Base-by-base conservation (phyloP, 2,797 vertebrate genomes). In the Chrosomus eos region DNA sequence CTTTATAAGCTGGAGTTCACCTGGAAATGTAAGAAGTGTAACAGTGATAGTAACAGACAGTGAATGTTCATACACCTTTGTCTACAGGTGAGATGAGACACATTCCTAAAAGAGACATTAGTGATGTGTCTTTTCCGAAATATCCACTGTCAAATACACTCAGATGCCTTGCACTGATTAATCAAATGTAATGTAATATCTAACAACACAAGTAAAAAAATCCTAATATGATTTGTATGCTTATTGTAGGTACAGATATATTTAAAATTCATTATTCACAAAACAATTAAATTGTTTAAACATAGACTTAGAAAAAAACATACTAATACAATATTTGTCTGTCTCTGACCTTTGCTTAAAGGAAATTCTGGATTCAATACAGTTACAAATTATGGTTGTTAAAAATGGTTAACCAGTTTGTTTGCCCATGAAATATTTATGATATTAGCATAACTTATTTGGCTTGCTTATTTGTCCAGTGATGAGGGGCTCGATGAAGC, bases 1-100 rank as follows among this genome's bases (percentile, higher is more conserved):
- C 40, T 64, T 82, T 48, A 62, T 73, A 62, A 62, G 70, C 68
- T 82, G 28, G 64, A 64, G 40, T 82, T 82, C 71, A 74, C 71
- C 23, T 66, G 43, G 43, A 45, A 79, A 66, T 66, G 58, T 45
- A 79, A 82, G 40, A 74, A 51, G 31, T 66, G 40, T 82, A 51
- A 66, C 40, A 64, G 43, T 13, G 28, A 71, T 66, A 48, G 28
- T 31, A 23, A 74, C 70, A 82, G 45, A 48, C 16, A 48, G 45
- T 48, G 6, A 64, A 82, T 82, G 58, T 82, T 51, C 31, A 7
- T 11, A 16, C 81, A 74, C 40, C 55, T 62, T 74, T 62, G 23
- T 58, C 70, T 64, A n/a, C 28, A 43, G 23, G 74, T 74, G 40
- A 74, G 43, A 73, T 74, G 70, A 64, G 28, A 82, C 48, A n/a